Evolutionary conservation across 2,888 invertebrate genomes (phyloP), one percentile per base, ranked within the genome.

Genomic region (Ectemnius cavifrons): DNA sequence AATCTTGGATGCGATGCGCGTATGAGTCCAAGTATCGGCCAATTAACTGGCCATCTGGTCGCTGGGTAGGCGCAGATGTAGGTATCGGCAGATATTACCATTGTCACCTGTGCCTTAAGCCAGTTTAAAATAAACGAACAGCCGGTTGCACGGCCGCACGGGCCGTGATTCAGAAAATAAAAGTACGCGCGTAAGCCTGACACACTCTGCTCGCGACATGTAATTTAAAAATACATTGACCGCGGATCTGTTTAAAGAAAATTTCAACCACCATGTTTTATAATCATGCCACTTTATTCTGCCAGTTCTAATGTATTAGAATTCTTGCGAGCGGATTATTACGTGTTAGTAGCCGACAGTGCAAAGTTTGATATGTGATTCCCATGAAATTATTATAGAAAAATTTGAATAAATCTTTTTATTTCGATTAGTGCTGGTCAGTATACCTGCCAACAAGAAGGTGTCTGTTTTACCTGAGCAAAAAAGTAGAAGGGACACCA

Each of bases 31-130:
- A 20, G 60, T 23, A 52, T 62, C 62, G 28, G 18, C 14, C 45
- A 23, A 70, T 58, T 45, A 52, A 45, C 27, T 14, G 14, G 47
- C 59, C 63, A 52, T 66, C 16, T 66, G 45, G 52, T 46, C 16
- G 20, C 16, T 45, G 49, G 16, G 45, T 18, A 45, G 46, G 14
- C 49, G 23, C 16, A 27, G n/a, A 13, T 28, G 28, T 16, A 69
- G 28, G 46, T 63, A 27, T 11, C 18, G 61, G 45, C 23, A 62
- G 61, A 62, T 8, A 62, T 45, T 62, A 62, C 28, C 13, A 71
- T 60, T 67, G 47, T 71, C 63, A 67, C 13, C 57, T 69, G 57
- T 60, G 59, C 16, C 16, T 63, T 59, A 23, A 13, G 14, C 47
- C 57, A 1, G 45, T 13, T 49, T 5, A 67, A 71, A 72, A 68